These are phyloP conservation scores for Spinibarbus caldwelli DNA, from an alignment of 2,797 vertebrate species.

Conservation along the genomic window DNA sequence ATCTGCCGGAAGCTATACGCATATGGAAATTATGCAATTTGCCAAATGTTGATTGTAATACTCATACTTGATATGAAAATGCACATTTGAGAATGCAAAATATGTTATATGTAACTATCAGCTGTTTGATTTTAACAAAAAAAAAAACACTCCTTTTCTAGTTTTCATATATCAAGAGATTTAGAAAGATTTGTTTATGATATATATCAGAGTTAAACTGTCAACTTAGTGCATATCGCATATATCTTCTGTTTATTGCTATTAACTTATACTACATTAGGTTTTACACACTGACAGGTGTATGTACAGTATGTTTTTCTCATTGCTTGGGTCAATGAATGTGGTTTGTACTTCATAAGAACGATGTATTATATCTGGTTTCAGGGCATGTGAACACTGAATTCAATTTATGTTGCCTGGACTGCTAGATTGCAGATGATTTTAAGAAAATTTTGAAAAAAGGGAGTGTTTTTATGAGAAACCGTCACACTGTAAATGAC, in stretches of 20 bases:
- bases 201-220: conserved; percentile 1
- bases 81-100: conserved; percentile 31
- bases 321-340: conserved; percentile 62
- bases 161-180: conserved; percentile 4
- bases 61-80: conserved; percentile 22
- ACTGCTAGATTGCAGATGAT: conserved; percentile 4
- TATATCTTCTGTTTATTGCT: conserved; percentile 11
- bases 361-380: conserved; percentile 56
- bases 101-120: conserved; percentile 27
- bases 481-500: conserved; percentile 44
- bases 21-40: conserved; percentile 37
- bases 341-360: conserved; percentile 60
- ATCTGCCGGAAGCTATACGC: conserved; percentile 28
- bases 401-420: conserved; percentile 64
- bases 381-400: conserved; percentile 52
- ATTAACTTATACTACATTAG: conserved; percentile 8
- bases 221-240: neutral
- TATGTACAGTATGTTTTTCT: conserved; percentile 73
- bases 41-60: conserved; percentile 39
- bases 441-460: conserved; percentile 35
- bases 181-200: conserved; percentile 14
- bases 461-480: conserved; percentile 40
- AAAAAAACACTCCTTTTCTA: conserved; percentile 15
- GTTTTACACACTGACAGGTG: conserved; percentile 49
- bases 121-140: conserved; percentile 23